A percentile compares a stretch with the other conserved stretches of the same genome.
Conservation (phyloP, 2,888 invertebrate species). For the Tineola bisselliella region DNA sequence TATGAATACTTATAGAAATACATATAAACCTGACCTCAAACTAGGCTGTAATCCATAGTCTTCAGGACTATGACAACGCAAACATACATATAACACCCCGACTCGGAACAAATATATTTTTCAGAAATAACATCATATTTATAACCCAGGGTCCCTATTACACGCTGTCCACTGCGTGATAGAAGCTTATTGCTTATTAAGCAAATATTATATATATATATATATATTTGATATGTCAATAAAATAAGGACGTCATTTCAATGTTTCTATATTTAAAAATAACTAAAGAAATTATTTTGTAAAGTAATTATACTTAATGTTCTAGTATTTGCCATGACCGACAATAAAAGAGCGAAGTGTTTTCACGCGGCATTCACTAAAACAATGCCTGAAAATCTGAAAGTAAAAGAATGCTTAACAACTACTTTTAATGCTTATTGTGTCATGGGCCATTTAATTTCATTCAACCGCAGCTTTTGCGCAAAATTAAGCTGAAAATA, state of each 20-base stretch:
- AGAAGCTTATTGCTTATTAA: no score
- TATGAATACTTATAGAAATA: not conserved
- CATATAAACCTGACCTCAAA: no score
- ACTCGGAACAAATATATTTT: no score
- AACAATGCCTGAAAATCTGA: not conserved
- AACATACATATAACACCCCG: no score
- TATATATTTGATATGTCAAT: no score
- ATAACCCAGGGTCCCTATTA: no score
- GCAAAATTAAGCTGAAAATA: conserved; percentile 12
- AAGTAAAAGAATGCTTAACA: conserved; percentile 16
- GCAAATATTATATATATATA: no score
- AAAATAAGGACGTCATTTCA: no score
- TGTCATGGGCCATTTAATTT: conserved; percentile 18
- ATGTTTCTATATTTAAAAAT: not conserved
- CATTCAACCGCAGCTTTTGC: conserved; percentile 14
- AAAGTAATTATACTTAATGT: not conserved
- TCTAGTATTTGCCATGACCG: not conserved
- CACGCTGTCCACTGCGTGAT: no score
- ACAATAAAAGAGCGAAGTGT: not conserved
- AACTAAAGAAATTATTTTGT: not conserved
- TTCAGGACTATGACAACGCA: no score
- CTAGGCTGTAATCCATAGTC: no score
- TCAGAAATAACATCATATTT: no score
- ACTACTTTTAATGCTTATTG: conserved; percentile 15
- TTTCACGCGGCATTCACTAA: not conserved